Evolutionary conservation across 2,113 vertebrate genomes (phyloP).

Genomic region (Mormoops blainvillei): DNA sequence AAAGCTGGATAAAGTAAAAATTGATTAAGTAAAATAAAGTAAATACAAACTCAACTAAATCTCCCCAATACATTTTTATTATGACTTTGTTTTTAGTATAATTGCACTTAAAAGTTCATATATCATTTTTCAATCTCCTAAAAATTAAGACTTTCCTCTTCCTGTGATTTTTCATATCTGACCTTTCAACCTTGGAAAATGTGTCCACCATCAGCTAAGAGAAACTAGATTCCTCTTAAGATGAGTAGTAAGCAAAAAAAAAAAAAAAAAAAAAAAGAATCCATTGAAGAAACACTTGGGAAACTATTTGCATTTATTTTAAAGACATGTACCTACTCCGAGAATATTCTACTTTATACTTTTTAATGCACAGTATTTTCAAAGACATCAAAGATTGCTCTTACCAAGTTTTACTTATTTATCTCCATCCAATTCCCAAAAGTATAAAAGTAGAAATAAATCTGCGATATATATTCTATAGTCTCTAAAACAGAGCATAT

Average conservation of each 20-base stretch:
- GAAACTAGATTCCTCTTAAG: neutral
- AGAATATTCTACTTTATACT: neutral
- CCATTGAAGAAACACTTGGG: neutral
- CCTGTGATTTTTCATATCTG: neutral
- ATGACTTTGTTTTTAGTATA: neutral
- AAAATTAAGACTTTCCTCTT: neutral
- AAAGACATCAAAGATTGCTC: neutral
- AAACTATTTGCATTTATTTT: neutral
- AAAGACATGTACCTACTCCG: neutral
- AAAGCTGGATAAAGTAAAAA: neutral
- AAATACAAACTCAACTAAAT: neutral
- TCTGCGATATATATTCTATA: neutral
- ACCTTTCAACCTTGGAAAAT: neutral
- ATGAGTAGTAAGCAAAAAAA: neutral
- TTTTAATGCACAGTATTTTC: neutral
- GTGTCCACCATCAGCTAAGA: neutral
- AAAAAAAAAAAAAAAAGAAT: neutral
- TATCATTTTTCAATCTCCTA: neutral
- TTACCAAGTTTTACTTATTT: neutral
- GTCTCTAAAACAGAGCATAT: neutral
- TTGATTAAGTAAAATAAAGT: neutral
- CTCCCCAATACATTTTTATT: neutral
- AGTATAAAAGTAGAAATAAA: neutral
- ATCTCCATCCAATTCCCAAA: neutral
- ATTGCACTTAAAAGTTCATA: slow-evolving; percentile 17